Evolutionary conservation across 2,797 vertebrate species (phyloP), one percentile per base, ranked within the genome.

Genomic region (Sparus aurata): DNA sequence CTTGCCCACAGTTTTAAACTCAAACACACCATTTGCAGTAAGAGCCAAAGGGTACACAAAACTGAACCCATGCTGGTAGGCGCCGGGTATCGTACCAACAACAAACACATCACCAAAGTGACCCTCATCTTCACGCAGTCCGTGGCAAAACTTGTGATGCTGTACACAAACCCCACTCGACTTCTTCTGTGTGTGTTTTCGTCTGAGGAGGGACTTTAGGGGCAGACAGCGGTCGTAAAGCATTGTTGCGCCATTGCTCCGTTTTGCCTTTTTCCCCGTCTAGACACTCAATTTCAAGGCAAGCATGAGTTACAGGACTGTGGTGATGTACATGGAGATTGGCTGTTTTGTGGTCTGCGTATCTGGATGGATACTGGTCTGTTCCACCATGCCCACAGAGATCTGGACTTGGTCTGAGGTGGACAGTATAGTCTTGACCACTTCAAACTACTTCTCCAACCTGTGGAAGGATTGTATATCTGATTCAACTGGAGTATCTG

Each of bases 371-470:
- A 94, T 95, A 62, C 82, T 96, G 64, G 92, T 96, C 27, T 95
- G 94, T 45, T 95, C 94, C 63, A 96, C 95, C 0, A 83, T 95
- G 92, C 91, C 93, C 3, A 95, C 86, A 0, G 94, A 96, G 69
- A 93, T 95, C 77, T 96, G 95, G 95, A 93, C 94, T 20, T 94
- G 90, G 87, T 96, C 95, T 46, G 93, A 94, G 64, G 91, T 95
- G 10, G 58, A 71, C 25, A 92, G 83, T 61, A 73, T 91, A 11
- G 94, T 95, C 67, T 75, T 96, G 67, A 94, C 93, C 5, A 90
- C 92, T 1, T 77, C 91, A 0, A 93, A 92, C 90, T 95, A 92
- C 84, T 95, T 89, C 91, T 96, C 95, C 73, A 96, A 96, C 85
- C 84, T 96, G 58, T 96, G 95, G 95, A 95, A 95, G 80, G 94